These are phyloP conservation scores for Poeciliopsis prolifica DNA, from an alignment of 2,113 vertebrate species.

Conservation along the genomic window DNA sequence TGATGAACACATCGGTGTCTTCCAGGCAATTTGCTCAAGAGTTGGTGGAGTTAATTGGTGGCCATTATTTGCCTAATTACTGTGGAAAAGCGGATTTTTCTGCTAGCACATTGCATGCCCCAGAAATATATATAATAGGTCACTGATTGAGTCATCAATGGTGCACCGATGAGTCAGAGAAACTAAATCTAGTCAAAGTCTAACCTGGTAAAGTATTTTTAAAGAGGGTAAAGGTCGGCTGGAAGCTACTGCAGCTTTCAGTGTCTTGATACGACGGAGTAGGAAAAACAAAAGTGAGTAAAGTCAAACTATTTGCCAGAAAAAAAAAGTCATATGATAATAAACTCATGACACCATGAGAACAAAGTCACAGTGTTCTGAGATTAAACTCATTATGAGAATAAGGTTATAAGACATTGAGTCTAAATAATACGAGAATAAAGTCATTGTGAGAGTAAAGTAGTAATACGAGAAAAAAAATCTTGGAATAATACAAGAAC, in stretches of 20 bases:
- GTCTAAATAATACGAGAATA: no score
- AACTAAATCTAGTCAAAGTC: conserved; percentile 31
- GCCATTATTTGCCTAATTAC: conserved; percentile 17
- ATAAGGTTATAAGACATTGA: no score
- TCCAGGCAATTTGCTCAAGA: conserved; percentile 9
- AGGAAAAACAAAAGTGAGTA: no score
- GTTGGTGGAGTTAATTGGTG: conserved; percentile 1
- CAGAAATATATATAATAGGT: conserved; percentile 20
- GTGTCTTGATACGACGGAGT: not conserved
- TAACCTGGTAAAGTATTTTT: conserved; percentile 38
- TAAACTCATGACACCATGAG: no score
- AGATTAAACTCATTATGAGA: no score
- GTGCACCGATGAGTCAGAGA: conserved; percentile 28
- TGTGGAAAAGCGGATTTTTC: conserved; percentile 26
- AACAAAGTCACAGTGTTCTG: no score
- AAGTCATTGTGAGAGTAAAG: no score
- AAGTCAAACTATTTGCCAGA: no score
- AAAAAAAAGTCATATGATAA: no score
- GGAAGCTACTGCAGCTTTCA: not conserved
- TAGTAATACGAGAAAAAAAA: no score
- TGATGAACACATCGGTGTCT: not conserved
- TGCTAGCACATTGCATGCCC: conserved; percentile 1
- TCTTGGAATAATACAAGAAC: no score
- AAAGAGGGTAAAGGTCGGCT: not conserved
- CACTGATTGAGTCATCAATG: conserved; percentile 42